phyloP scores from a whole-genome alignment of 2,888 invertebrate species.

The Archips crataeganus region DNA sequence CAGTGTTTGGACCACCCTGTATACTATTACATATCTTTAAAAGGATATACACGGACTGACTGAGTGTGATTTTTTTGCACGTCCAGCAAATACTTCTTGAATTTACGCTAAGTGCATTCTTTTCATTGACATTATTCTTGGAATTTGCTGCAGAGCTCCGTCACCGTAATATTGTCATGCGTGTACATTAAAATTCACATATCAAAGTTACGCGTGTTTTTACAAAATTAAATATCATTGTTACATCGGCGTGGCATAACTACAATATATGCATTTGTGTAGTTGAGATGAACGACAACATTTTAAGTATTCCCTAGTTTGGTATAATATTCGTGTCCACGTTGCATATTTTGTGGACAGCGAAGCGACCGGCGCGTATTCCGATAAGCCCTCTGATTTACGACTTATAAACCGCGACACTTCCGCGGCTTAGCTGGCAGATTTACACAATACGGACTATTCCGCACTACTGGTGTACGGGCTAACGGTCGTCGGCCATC shows the following conservation, averaged over 20 bases:
- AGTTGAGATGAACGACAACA: not conserved
- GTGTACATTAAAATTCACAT: too few species aligned
- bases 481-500: conserved; percentile 48
- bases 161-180: too few species aligned
- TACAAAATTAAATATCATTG: not conserved
- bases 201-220: not conserved
- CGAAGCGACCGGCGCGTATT: conserved; percentile 62
- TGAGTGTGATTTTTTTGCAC: too few species aligned
- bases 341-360: conserved; percentile 70
- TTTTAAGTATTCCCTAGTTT: conserved; percentile 27
- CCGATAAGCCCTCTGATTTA: conserved; percentile 81
- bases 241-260: not conserved
- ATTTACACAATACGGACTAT: conserved; percentile 59
- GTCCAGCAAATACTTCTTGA: too few species aligned
- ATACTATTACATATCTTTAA: too few species aligned
- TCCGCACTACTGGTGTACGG: conserved; percentile 44
- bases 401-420: conserved; percentile 75
- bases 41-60: too few species aligned
- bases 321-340: conserved; percentile 54
- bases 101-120: too few species aligned
- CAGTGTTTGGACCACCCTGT: too few species aligned
- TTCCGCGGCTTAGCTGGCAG: conserved; percentile 70
- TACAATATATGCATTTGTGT: not conserved
- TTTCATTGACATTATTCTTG: too few species aligned
- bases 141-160: too few species aligned